A percentile compares a stretch with the other conserved stretches of the same genome.
Evolutionary conservation across 2,888 invertebrate genomes (phyloP).

Genomic region (Hypsopygia costalis): DNA sequence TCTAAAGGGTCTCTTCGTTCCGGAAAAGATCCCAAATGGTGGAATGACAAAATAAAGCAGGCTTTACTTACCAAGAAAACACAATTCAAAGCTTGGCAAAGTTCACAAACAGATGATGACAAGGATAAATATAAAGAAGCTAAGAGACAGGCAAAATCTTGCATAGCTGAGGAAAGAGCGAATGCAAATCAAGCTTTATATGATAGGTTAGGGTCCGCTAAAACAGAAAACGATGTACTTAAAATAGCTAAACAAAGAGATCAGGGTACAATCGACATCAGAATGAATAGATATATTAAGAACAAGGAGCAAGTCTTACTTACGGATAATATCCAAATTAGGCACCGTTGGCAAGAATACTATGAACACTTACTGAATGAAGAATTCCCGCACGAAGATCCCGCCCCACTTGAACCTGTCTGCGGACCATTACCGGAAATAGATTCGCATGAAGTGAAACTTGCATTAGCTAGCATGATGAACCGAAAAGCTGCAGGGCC

Average conservation of each 20-base stretch:
- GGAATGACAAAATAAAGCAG: constrained; percentile 3
- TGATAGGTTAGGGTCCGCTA: not conserved
- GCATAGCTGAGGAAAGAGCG: not conserved
- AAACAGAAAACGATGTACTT: not conserved
- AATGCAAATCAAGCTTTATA: not conserved
- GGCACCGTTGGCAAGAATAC: constrained; percentile 1
- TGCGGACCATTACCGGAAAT: not conserved
- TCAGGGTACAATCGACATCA: not conserved
- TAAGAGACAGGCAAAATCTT: no score
- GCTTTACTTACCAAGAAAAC: no score
- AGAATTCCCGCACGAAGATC: not conserved
- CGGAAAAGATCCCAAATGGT: constrained; percentile 8
- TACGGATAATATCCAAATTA: not conserved
- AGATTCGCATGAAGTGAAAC: not conserved
- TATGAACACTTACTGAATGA: not conserved
- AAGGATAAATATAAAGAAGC: no score
- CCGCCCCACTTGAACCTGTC: not conserved
- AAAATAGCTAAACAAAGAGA: not conserved
- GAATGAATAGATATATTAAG: not conserved
- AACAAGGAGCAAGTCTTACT: not conserved
- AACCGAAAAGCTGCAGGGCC: not conserved
- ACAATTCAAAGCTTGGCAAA: constrained; percentile 1
- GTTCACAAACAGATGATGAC: not conserved
- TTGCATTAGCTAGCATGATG: not conserved
- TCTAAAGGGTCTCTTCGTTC: constrained; percentile 1